Evolutionary conservation across 2,797 vertebrate species (phyloP), one percentile per base, ranked within the genome.

Genomic region (Podargus strigoides): DNA sequence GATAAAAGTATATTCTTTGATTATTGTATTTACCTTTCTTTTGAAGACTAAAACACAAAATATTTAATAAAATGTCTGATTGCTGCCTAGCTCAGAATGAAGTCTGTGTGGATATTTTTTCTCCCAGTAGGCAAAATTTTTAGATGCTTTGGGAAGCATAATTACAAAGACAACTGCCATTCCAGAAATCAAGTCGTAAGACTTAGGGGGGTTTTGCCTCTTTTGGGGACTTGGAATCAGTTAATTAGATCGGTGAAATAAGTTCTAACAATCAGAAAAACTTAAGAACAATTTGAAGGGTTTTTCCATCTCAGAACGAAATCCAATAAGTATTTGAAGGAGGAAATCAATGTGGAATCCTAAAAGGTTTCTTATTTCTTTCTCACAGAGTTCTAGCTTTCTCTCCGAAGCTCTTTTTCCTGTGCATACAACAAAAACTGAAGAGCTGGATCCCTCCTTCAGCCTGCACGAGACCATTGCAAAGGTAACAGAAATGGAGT

Each of bases 361-460:
- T 95, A 96, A 95, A 86, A 74, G 67, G 26, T 70, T 93, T 72
- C 41, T 85, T 69, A 72, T 91, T 94, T 94, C 26, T 97, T 95
- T 96, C 28, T 94, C 56, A 84, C 96, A 99, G 99, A 97, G 96
- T 67, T 97, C 98, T 93, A 97, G 97, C 95, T 99, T 99, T 96
- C 97, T 99, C 90, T 98, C 98, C 0, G 99, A 99, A 96, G 99
- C 98, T 64, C 92, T 98, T 96, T 99, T 98, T 93, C 96, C 97
- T 90, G 95, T 90, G 24, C 93, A 73, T 88, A 91, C 97, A 70
- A 98, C 96, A 49, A 95, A 92, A 96, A 94, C 96, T 52, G 97
- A 98, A 96, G 98, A 98, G 63, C 76, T 98, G 80, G 98, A 99
- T 97, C 98, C 98, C 8, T 97, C 97, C 91, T 99, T 99, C 97